phyloP scores from a whole-genome alignment of 2,113 vertebrate genomes.

The Maylandia zebra region DNA sequence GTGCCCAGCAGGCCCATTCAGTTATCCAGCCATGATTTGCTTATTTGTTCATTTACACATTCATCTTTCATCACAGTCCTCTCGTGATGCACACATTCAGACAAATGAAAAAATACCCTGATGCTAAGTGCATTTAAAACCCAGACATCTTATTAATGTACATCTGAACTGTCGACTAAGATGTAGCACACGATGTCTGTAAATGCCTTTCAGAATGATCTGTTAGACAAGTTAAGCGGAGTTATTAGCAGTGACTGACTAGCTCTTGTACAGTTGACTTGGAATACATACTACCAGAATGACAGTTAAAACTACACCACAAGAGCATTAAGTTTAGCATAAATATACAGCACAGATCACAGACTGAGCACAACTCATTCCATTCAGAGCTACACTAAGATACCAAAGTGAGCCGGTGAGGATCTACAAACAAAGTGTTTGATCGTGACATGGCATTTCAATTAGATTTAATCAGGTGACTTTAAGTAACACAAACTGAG shows the following conservation, averaged over 20 bases:
- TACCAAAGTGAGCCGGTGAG: conserved; percentile 20
- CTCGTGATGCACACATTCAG: background rate
- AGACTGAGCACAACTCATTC: conserved; percentile 26
- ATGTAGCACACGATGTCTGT: background rate
- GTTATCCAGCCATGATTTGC: background rate
- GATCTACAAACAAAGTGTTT: background rate
- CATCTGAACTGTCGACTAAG: background rate
- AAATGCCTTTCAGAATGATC: background rate
- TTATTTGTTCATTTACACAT: background rate
- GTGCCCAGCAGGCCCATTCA: background rate
- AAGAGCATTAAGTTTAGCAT: conserved; percentile 36
- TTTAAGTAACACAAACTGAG: background rate
- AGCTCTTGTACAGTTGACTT: conserved; percentile 14
- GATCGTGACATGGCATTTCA: background rate
- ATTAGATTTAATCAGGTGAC: background rate
- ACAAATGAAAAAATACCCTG: background rate
- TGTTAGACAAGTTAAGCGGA: background rate
- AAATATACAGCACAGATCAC: conserved; percentile 54
- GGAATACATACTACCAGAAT: conserved; percentile 23
- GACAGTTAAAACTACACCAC: conserved; percentile 39
- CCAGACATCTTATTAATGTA: background rate
- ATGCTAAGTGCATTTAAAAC: background rate
- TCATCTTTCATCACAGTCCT: background rate
- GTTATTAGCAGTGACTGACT: conserved; percentile 1
- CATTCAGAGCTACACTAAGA: conserved; percentile 5